Evolutionary conservation across 1,140 invertebrate genomes (phyloP).

Genomic region (Chironomus striatipennis): DNA sequence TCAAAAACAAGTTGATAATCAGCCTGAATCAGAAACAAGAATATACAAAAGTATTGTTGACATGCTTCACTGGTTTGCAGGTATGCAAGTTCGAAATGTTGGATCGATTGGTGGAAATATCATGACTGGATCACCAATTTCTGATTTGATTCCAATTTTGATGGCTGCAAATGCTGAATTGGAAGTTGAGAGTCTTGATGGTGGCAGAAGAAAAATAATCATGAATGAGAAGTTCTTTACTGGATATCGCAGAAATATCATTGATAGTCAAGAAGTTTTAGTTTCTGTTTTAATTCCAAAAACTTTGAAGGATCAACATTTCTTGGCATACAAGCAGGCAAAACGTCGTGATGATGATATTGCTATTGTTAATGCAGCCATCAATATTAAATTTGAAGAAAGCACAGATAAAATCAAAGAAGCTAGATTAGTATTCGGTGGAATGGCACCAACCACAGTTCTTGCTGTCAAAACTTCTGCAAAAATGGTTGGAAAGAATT

Average conservation of each 20-base stretch:
- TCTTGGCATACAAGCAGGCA: slow-evolving; percentile 87
- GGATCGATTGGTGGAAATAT: slow-evolving; percentile 84
- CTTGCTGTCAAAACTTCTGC: slow-evolving; percentile 60
- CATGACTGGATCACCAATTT: slow-evolving; percentile 91
- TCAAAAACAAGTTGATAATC: slow-evolving; percentile 45
- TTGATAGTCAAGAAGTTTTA: slow-evolving; percentile 70
- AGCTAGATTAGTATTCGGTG: slow-evolving; percentile 69
- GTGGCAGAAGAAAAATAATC: slow-evolving; percentile 50
- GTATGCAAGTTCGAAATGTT: slow-evolving; percentile 82
- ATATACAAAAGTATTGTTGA: slow-evolving; percentile 64
- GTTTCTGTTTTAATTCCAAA: slow-evolving; percentile 58
- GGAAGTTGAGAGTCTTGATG: slow-evolving; percentile 46
- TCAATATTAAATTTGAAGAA: slow-evolving; percentile 54
- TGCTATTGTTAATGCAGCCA: slow-evolving; percentile 83
- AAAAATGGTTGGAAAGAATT: slow-evolving; percentile 53
- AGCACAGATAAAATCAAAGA: slow-evolving; percentile 48
- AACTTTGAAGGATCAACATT: slow-evolving; percentile 59
- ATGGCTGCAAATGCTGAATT: slow-evolving; percentile 57
- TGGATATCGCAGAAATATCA: slow-evolving; percentile 72
- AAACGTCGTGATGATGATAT: slow-evolving; percentile 89
- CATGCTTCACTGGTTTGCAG: slow-evolving; percentile 92
- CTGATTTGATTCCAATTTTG: slow-evolving; percentile 88
- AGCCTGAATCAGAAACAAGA: slow-evolving; percentile 55
- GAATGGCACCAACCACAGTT: slow-evolving; percentile 83
- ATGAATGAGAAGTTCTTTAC: slow-evolving; percentile 84